A percentile compares a stretch with the other conserved stretches of the same genome.
These are phyloP conservation scores for Solea solea DNA, from an alignment of 2,113 vertebrate genomes.

Conservation along the genomic window DNA sequence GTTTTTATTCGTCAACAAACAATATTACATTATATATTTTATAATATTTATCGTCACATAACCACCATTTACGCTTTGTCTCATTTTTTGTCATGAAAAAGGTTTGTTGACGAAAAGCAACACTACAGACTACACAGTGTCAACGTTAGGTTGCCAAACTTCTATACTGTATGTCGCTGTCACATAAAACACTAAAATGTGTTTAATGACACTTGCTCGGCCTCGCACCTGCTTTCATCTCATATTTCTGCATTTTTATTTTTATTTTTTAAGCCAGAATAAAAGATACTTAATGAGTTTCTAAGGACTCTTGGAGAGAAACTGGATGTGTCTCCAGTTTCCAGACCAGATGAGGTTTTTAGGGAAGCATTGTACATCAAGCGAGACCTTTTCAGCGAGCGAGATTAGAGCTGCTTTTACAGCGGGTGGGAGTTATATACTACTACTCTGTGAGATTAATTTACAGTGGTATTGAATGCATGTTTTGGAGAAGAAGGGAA, in stretches of 20 bases:
- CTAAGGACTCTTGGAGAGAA: neutral
- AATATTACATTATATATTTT: no score
- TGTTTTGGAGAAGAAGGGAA: neutral
- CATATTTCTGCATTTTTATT: neutral
- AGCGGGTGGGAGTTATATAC: neutral
- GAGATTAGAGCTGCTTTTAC: neutral
- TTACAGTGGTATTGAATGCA: neutral
- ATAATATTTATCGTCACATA: no score
- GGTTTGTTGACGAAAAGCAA: no score
- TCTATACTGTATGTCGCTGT: neutral
- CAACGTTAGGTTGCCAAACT: no score
- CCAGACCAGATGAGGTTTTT: conserved; percentile 30
- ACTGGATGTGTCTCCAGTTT: conserved; percentile 10
- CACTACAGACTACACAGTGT: no score
- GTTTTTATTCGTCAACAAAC: no score
- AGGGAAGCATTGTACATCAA: conserved; percentile 23
- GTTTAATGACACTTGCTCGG: neutral
- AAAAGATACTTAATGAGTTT: neutral
- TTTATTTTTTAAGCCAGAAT: no score
- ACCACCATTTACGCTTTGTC: no score
- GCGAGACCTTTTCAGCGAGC: conserved; percentile 4
- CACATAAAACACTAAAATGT: neutral
- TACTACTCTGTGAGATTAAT: neutral
- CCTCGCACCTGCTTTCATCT: neutral
- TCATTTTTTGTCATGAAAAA: no score